Evolutionary conservation across 2,797 vertebrate genomes (phyloP), one percentile per base, ranked within the genome.

Genomic region (Takifugu ocellatus): DNA sequence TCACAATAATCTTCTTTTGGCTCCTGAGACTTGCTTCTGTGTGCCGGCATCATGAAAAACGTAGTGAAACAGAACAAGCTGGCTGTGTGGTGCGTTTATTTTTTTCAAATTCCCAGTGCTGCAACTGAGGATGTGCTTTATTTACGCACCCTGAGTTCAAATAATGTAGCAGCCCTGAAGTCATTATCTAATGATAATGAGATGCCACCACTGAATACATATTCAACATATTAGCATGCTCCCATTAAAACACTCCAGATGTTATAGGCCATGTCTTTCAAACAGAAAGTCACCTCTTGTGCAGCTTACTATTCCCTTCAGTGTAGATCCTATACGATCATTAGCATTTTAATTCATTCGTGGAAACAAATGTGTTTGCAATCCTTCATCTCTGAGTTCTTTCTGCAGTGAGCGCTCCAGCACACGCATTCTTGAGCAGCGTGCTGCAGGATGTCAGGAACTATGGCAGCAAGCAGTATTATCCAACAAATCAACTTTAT

Each of bases 151-250:
- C 75, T 24, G 5, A 68, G 61, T 68, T 70, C 16, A 60, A 78
- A 64, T 48, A 63, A 60, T 68, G 60, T 75, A 63, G 52, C 70
- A 57, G 73, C 77, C 81, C 81, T 56, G 45, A 84, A 87, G 82
- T 83, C 67, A 84, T 84, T 83, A 79, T 69, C 64, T 70, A 29
- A 70, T 66, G 6, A 21, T 65, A 86, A 75, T 60, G 72, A 82
- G 65, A 70, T 63, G 68, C 56, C 44, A 21, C 44, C 63, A 67
- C 63, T 54, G 9, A 31, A 21, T 21, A 79, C 74, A 81, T 77
- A 62, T 83, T 78, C 68, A 66, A 64, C 27, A 52, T 56, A 84
- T 87, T 78, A 70, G 61, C 29, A 33, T 63, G 78, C 77, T 62
- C 72, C 66, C 56, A 65, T 77, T 54, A 56, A 48, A 17, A 6